Base-by-base conservation (phyloP, 2,888 invertebrate genomes). In the Choreutis nemorana region DNA sequence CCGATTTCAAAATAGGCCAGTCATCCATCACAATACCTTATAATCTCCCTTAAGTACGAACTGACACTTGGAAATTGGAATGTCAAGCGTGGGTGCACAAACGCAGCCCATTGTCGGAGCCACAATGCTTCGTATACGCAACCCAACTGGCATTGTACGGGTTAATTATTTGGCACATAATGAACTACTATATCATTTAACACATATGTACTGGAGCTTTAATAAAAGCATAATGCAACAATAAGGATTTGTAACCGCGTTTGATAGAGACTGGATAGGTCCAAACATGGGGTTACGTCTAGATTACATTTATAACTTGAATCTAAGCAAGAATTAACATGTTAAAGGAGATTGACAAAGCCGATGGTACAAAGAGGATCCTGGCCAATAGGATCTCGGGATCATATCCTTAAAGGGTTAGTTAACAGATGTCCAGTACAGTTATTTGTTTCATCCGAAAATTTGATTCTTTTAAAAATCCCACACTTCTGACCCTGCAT, bases 11-110 rank as follows among this genome's bases (percentile, higher is more conserved):
- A 60, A 57, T 57, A 53, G 58, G 50, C 41, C 41, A 59, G 57
- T 66, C 68, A 66, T 59, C 50, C 41, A 25, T 52, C 50, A 68
- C 65, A 71, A 68, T 65, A 49, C 52, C 33, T 51, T 48, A 50
- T 67, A 71, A 72, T 73, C 70, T 59, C 42, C 36, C 14, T 36
- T 50, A 51, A 56, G 60, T 55, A 54, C 61, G 61, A 62, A 60
- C 66, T 63, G 67, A 65, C 65, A 66, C 61, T 68, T 66, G 56
- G 60, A 61, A 63, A 68, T 64, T 63, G 63, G 62, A 64, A 62
- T 61, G 67, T 70, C 63, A 70, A 61, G 72, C 72, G 72, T 70
- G 73, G 72, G 68, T 68, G 72, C 58, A 53, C 55, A 42, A 50
- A 55, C 61, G 64, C 65, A 66, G 65, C 55, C 55, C 56, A 67